These are phyloP conservation scores for Notechis scutatus DNA, from an alignment of 2,113 vertebrate species.

Conservation along the genomic window DNA sequence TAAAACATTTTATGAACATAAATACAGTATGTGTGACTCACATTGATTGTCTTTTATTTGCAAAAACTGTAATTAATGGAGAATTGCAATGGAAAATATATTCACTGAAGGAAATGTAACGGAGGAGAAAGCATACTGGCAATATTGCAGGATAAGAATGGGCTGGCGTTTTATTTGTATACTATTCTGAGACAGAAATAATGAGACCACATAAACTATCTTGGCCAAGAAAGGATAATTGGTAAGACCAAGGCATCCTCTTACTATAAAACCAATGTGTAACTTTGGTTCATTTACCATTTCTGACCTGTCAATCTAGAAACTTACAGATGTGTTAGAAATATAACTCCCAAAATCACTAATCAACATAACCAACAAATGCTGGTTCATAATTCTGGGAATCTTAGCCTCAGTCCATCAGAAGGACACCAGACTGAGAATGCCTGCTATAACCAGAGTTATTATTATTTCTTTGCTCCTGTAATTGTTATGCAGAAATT, in stretches of 20 bases:
- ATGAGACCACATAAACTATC: constrained; percentile 46
- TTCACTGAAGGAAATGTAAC: constrained; percentile 42
- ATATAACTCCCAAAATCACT: neutral
- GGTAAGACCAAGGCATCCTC: constrained; percentile 32
- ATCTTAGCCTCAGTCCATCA: neutral
- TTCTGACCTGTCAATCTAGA: neutral
- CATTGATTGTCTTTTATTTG: constrained; percentile 46
- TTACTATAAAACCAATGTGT: constrained; percentile 23
- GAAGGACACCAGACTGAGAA: neutral
- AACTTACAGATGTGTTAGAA: neutral
- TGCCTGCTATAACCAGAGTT: neutral
- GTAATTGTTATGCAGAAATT: constrained; percentile 24
- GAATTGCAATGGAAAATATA: constrained; percentile 50
- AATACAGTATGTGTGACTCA: constrained; percentile 54
- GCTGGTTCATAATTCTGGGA: neutral
- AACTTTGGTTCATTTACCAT: constrained; percentile 35
- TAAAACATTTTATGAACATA: constrained; percentile 58
- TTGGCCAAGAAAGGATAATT: constrained; percentile 52
- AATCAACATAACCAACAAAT: neutral
- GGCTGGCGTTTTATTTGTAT: constrained; percentile 49
- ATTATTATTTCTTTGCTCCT: neutral
- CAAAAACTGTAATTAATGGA: constrained; percentile 59
- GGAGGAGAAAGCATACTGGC: constrained; percentile 42
- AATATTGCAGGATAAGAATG: constrained; percentile 55
- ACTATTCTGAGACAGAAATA: constrained; percentile 47